Percentiles rank a stretch among this genome's conserved stretches.
phyloP scores from a whole-genome alignment of 2,888 invertebrate genomes.

The Apocheima hispidaria region DNA sequence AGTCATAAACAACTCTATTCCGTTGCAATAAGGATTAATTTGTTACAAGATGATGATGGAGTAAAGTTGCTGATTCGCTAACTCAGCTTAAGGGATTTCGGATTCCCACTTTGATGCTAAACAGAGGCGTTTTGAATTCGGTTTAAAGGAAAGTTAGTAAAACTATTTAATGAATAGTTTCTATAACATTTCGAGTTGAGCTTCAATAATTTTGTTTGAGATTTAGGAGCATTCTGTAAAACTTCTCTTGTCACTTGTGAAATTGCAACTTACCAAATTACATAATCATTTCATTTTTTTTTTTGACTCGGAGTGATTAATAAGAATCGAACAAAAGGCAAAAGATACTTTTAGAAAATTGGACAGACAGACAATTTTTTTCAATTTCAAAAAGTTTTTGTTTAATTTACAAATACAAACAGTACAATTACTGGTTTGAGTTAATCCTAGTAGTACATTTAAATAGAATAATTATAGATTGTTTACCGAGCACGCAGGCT shows the following conservation, averaged over 20 bases:
- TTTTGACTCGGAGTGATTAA: too few species aligned
- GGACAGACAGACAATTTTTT: too few species aligned
- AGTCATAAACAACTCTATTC: constrained; percentile 42
- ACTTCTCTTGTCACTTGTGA: background rate
- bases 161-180: constrained; percentile 70
- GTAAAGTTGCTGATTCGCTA: constrained; percentile 60
- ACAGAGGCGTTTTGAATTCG: constrained; percentile 73
- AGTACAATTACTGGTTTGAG: too few species aligned
- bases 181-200: constrained; percentile 43
- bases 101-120: constrained; percentile 79
- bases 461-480: too few species aligned
- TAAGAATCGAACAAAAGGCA: too few species aligned
- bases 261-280: background rate
- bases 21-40: constrained; percentile 43
- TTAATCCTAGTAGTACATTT: too few species aligned
- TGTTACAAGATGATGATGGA: constrained; percentile 30
- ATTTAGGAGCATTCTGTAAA: constrained; percentile 9
- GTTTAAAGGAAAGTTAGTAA: constrained; percentile 69
- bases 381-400: too few species aligned
- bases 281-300: background rate
- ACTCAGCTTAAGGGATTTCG: constrained; percentile 80
- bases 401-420: too few species aligned
- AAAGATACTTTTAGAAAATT: too few species aligned
- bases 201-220: constrained; percentile 36
- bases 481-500: too few species aligned